Conservation (phyloP, 2,797 vertebrate genomes). For the Novumbra hubbsi region DNA sequence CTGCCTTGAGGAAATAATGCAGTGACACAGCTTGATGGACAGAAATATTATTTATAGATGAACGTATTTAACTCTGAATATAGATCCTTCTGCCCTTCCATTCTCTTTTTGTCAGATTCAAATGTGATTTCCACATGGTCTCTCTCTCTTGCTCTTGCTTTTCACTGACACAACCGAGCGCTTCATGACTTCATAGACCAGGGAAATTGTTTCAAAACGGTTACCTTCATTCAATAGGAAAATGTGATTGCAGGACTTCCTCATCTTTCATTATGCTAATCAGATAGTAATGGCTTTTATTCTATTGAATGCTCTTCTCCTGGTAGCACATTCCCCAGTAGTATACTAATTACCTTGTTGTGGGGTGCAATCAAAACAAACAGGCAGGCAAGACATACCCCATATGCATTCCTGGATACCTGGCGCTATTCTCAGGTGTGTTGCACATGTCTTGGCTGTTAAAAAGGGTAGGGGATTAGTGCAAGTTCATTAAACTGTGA, state of each 20-base stretch:
- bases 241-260: conserved; percentile 10
- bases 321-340: conserved; percentile 11
- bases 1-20: conserved; percentile 54
- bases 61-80: conserved; percentile 49
- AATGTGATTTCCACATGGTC: background rate
- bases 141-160: background rate
- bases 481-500: conserved; percentile 36
- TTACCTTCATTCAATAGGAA: background rate
- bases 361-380: conserved; percentile 35
- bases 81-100: background rate
- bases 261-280: background rate
- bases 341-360: conserved; percentile 26
- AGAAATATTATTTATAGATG: conserved; percentile 57
- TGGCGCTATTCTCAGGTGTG: background rate
- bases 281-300: conserved; percentile 15
- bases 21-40: conserved; percentile 63
- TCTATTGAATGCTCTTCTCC: background rate
- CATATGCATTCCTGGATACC: background rate
- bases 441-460: background rate
- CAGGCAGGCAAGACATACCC: background rate
- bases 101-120: conserved; percentile 21
- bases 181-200: conserved; percentile 18
- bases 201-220: conserved; percentile 14
- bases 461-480: conserved; percentile 2
- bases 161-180: conserved; percentile 6